A percentile compares a stretch with the other conserved stretches of the same genome.
Conservation (phyloP, 2,888 invertebrate species). For the Myathropa florea region DNA sequence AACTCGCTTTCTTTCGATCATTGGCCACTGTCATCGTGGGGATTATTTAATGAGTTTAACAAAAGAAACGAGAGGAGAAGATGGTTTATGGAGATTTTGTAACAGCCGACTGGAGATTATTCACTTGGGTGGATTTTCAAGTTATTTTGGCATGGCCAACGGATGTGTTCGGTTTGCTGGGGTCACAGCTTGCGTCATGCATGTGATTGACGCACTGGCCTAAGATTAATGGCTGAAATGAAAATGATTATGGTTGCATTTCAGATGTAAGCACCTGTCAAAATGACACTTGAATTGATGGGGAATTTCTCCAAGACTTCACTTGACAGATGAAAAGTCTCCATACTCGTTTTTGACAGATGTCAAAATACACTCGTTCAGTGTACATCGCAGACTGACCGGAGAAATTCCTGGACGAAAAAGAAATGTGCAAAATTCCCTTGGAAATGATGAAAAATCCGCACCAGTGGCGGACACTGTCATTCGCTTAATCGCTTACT, state of each 20-base stretch:
- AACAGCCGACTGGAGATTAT: slow-evolving; percentile 12
- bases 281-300: not conserved
- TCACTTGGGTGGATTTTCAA: slow-evolving; percentile 30
- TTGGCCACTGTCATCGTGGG: not conserved
- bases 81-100: slow-evolving; percentile 30
- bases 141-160: slow-evolving; percentile 21
- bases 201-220: not conserved
- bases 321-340: not conserved
- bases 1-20: slow-evolving; percentile 7
- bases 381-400: not conserved
- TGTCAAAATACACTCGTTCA: not conserved
- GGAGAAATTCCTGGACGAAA: slow-evolving; percentile 38
- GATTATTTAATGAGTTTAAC: slow-evolving; percentile 21
- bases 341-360: not conserved
- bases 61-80: not conserved
- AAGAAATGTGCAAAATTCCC: slow-evolving; percentile 6
- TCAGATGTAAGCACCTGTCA: not conserved
- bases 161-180: slow-evolving; percentile 25
- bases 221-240: not conserved
- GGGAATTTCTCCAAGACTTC: not conserved
- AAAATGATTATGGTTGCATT: not conserved
- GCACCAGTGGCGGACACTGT: not conserved
- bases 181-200: slow-evolving; percentile 46
- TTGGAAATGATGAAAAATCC: slow-evolving; percentile 1
- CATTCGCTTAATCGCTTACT: slow-evolving; percentile 43